phyloP scores from a whole-genome alignment of 2,797 vertebrate species.

The Brachymystax lenok region DNA sequence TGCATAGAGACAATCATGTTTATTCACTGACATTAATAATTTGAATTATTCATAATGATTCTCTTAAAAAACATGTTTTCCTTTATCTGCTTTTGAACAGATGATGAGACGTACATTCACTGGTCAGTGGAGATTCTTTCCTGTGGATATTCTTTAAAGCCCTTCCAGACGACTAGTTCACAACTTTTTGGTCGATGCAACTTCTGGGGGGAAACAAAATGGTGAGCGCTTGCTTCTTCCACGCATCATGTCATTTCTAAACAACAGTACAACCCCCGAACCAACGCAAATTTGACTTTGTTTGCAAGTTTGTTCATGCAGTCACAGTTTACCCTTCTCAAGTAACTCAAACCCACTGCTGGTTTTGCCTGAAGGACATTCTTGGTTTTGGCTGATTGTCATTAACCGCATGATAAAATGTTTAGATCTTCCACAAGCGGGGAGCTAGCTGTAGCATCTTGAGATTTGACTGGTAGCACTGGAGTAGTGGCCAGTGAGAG shows the following conservation, averaged over 20 bases:
- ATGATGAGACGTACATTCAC: background rate
- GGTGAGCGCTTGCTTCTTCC: background rate
- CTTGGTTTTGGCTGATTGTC: background rate
- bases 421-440: background rate
- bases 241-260: background rate
- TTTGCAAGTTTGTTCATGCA: conserved; percentile 8
- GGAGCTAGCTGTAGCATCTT: background rate
- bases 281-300: background rate
- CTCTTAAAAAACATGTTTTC: background rate
- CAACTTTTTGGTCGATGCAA: background rate
- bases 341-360: conserved; percentile 15
- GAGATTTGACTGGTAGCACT: background rate
- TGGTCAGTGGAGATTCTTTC: background rate
- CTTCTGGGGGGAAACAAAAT: background rate
- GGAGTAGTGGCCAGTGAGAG: background rate
- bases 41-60: no score
- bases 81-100: background rate
- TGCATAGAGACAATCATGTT: background rate
- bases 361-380: conserved; percentile 22
- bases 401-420: conserved; percentile 1
- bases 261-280: background rate
- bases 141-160: background rate
- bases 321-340: conserved; percentile 2
- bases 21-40: background rate
- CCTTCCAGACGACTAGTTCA: background rate